These are phyloP conservation scores for Bombus waltoni DNA, from an alignment of 1,140 invertebrate genomes.

Conservation along the genomic window DNA sequence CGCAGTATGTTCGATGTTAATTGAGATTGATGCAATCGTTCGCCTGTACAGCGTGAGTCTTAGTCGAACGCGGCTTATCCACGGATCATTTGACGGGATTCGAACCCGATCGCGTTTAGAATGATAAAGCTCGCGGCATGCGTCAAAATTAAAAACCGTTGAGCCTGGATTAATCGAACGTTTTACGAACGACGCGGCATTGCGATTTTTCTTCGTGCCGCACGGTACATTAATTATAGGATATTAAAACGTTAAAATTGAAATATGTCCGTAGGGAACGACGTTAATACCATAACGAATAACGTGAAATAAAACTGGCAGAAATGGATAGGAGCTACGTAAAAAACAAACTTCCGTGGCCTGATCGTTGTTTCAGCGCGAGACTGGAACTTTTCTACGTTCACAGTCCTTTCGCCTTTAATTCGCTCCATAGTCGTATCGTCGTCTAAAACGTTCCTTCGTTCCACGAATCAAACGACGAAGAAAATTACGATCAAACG, in stretches of 20 bases:
- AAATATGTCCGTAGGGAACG: background rate
- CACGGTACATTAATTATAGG: background rate
- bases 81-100: slow-evolving; percentile 18
- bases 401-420: too few relatives aligned
- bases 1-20: slow-evolving; percentile 21
- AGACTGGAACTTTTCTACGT: background rate
- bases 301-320: background rate
- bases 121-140: slow-evolving; percentile 7
- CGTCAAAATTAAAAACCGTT: slow-evolving; percentile 4
- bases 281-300: background rate
- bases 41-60: slow-evolving; percentile 15
- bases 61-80: slow-evolving; percentile 11
- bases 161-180: slow-evolving; percentile 4
- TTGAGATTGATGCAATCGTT: slow-evolving; percentile 45
- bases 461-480: too few relatives aligned
- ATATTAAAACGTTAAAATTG: background rate
- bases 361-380: background rate
- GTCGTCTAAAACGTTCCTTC: too few relatives aligned
- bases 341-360: background rate
- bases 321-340: background rate
- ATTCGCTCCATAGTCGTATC: too few relatives aligned
- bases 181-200: background rate
- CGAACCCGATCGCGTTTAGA: slow-evolving; percentile 2
- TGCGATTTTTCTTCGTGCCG: background rate
- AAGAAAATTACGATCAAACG: too few relatives aligned